Base-by-base conservation (phyloP, 2,113 vertebrate species). In the Daubentonia madagascariensis region DNA sequence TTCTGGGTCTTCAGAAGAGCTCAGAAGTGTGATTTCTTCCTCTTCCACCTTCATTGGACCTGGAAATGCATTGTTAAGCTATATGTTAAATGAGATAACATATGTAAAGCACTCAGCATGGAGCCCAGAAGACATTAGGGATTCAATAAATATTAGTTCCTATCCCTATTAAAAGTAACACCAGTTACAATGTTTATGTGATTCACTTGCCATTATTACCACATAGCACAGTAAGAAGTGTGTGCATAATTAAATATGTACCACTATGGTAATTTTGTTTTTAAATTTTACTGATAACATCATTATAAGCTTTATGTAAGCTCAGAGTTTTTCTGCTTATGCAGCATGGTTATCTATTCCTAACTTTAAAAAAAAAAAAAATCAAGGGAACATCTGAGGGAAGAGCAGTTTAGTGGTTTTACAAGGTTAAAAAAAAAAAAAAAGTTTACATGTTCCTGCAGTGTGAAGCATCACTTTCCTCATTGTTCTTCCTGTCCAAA, bases 211-310 rank as follows among this genome's bases (percentile, higher is more conserved):
- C 11, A 22, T 95, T 87, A 92, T 90, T 75, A 81, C 72, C 65
- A 89, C 2, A 23, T 3, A 94, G 86, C 87, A 81, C 89, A 96
- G 97, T 96, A 73, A 97, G 91, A 95, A 85, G 92, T 63, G 14
- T 81, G 80, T 22, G 0, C 32, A 45, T 96, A 92, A 96, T 96
- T 97, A 97, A 95, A 85, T 90, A 96, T 85, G 84, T 59, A 96
- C 75, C 90, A 63, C 84, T 78, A 52, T 40, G 87, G 65, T 88
- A 78, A 92, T 94, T 97, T 68, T 37, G 73, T 61, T 94, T 94
- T 93, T 91, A 80, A 85, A 72, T 96, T 92, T 96, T 95, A 97
- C 88, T 95, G 92, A 96, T 97, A 85, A 63, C 59, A 94, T 97
- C 89, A 92, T 96, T 92, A 96, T 35, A 73, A 1, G 3, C 28